phyloP scores from a whole-genome alignment of 2,113 vertebrate species.

The Peucedramus taeniatus region DNA sequence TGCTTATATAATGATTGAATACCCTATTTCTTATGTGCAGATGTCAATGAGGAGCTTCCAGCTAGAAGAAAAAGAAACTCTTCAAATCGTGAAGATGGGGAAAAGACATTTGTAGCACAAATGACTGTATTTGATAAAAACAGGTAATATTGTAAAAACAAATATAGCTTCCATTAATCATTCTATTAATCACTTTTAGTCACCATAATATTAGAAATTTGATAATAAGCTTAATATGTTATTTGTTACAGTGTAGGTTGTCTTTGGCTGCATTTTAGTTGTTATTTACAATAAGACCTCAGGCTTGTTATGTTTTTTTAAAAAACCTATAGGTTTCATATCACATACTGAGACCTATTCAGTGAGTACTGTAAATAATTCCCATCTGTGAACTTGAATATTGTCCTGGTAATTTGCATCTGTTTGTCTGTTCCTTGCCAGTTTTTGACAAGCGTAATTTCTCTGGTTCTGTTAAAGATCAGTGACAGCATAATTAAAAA shows the following conservation, averaged over 20 bases:
- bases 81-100: conserved; percentile 89
- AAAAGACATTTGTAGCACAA: conserved; percentile 92
- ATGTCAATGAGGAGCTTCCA: conserved; percentile 90
- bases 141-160: conserved; percentile 75
- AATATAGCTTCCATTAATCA: background rate
- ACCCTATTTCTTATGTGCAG: conserved; percentile 66
- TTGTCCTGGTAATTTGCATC: background rate
- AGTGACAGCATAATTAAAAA: background rate
- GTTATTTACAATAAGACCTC: background rate
- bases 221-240: background rate
- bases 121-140: conserved; percentile 99
- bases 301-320: background rate
- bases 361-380: background rate
- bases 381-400: background rate
- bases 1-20: background rate
- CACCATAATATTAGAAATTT: background rate
- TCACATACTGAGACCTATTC: background rate
- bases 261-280: background rate
- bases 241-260: background rate
- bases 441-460: background rate
- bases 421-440: background rate
- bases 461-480: background rate
- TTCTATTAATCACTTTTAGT: background rate
- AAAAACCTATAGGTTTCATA: background rate
- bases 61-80: conserved; percentile 87